Conservation (phyloP, 1,140 invertebrate genomes). For the Amphibalanus amphitrite region DNA sequence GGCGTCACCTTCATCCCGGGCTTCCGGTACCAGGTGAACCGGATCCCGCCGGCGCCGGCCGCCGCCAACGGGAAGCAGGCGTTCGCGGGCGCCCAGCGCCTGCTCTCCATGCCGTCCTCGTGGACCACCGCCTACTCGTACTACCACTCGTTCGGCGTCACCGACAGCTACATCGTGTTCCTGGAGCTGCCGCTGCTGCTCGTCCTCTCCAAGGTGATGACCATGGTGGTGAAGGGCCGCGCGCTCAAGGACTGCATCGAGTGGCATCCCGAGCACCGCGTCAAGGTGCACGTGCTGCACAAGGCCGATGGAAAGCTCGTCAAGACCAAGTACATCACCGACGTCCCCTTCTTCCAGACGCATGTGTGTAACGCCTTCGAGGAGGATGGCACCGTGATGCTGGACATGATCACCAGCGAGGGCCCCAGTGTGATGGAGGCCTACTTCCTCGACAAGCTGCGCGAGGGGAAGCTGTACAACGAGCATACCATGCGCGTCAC, state of each 20-base stretch:
- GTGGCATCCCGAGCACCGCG: constrained; percentile 28
- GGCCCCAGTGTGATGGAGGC: constrained; percentile 26
- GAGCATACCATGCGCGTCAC: constrained; percentile 18
- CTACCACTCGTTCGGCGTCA: constrained; percentile 32
- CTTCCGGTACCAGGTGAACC: constrained; percentile 22
- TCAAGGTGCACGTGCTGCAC: constrained; percentile 29
- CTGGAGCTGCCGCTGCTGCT: constrained; percentile 32
- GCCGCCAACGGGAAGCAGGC: constrained; percentile 10
- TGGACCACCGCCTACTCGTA: constrained; percentile 29
- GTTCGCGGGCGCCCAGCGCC: constrained; percentile 7
- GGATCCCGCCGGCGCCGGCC: constrained; percentile 17
- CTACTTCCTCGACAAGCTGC: constrained; percentile 24
- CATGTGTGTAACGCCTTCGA: constrained; percentile 39
- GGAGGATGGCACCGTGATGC: constrained; percentile 28
- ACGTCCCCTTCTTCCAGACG: constrained; percentile 33
- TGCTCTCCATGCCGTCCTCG: constrained; percentile 24
- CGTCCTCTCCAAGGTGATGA: constrained; percentile 27
- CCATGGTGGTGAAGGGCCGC: constrained; percentile 27
- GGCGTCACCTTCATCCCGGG: constrained; percentile 21
- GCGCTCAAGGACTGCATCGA: constrained; percentile 30
- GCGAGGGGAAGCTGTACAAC: constrained; percentile 18
- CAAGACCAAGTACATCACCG: constrained; percentile 25
- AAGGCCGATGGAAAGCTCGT: constrained; percentile 27
- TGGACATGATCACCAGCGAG: constrained; percentile 28
- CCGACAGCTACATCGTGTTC: constrained; percentile 31